Evolutionary conservation across 2,113 vertebrate species (phyloP).

Genomic region (Herpetotheres cachinnans): DNA sequence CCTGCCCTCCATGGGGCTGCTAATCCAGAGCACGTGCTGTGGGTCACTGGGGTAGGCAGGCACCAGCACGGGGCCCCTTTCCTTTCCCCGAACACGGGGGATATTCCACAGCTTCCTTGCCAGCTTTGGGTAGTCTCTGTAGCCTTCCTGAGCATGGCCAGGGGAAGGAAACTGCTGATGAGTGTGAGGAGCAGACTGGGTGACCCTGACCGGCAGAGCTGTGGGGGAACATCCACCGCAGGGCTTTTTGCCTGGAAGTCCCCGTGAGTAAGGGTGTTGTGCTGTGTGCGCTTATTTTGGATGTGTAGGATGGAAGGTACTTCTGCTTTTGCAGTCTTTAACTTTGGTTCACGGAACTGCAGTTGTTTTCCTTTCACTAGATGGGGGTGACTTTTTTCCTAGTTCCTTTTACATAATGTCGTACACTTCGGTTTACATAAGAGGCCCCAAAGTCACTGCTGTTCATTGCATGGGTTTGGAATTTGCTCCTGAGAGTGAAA

Average conservation of each 20-base stretch:
- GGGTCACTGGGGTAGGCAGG: neutral
- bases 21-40: fast-evolving
- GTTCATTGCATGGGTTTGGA: neutral
- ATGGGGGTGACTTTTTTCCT: neutral
- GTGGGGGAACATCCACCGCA: fast-evolving
- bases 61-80: neutral
- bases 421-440: neutral
- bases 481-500: neutral
- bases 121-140: neutral
- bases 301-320: neutral
- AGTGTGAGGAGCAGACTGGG: neutral
- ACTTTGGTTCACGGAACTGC: constrained; percentile 2
- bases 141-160: neutral
- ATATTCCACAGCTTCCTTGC: neutral
- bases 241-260: constrained; percentile 26
- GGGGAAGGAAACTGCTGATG: neutral
- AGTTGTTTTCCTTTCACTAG: constrained; percentile 35
- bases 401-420: neutral
- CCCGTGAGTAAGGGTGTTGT: neutral
- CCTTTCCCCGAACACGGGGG: fast-evolving
- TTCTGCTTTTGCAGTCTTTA: constrained; percentile 38
- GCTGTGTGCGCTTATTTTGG: neutral
- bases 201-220: fast-evolving
- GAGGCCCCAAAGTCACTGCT: neutral
- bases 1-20: neutral